Percentiles rank a stretch among this genome's conserved stretches.
Conservation (phyloP, 92 coral and sea anemone species). For the Micromussa lordhowensis region DNA sequence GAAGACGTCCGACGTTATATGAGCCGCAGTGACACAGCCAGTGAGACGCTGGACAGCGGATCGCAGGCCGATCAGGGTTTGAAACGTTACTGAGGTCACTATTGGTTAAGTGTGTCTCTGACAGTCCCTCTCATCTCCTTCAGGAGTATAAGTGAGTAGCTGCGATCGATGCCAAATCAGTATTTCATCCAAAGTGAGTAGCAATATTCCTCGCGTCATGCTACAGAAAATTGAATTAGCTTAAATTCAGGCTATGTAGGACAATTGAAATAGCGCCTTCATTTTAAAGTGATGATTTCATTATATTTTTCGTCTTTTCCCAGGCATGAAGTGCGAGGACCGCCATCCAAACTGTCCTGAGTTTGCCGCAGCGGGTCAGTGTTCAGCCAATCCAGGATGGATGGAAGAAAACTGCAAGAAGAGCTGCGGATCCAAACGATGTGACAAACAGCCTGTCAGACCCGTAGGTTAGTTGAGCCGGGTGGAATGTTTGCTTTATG, state of each 20-base stretch:
- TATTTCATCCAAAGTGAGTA: not conserved
- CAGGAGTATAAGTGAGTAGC: too few relatives aligned
- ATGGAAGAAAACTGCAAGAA: constrained; percentile 69
- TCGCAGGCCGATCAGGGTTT: too few relatives aligned
- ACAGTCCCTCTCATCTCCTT: not conserved
- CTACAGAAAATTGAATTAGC: not conserved
- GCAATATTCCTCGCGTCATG: not conserved
- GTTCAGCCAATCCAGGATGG: constrained; percentile 58
- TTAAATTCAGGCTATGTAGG: not conserved
- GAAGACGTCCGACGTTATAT: not conserved
- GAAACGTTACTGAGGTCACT: too few relatives aligned
- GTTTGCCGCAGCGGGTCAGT: constrained; percentile 61
- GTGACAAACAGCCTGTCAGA: constrained; percentile 73
- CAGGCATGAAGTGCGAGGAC: constrained; percentile 75
- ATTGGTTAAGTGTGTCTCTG: too few relatives aligned
- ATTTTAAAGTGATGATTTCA: not conserved
- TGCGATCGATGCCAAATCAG: too few relatives aligned
- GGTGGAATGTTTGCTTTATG: too few relatives aligned
- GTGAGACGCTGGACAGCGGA: not conserved
- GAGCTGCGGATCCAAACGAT: constrained; percentile 69
- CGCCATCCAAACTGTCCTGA: constrained; percentile 63
- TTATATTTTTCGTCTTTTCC: not conserved
- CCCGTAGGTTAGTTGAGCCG: constrained; percentile 68
- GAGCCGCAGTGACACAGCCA: not conserved
- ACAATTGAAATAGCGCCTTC: not conserved